Base-by-base conservation (phyloP, 1,140 invertebrate species). In the Aleiodes sp. region DNA sequence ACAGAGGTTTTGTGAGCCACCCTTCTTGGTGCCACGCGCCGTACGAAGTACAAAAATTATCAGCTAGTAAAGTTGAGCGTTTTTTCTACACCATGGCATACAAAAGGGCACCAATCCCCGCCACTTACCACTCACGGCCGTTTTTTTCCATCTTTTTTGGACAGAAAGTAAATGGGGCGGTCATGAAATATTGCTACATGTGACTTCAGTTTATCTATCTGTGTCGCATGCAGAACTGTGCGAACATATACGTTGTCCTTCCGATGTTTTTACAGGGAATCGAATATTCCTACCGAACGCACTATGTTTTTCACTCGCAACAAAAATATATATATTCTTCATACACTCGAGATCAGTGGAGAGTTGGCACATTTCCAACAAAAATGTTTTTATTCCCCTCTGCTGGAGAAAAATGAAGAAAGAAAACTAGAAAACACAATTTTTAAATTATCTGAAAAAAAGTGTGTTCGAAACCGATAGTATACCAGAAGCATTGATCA, bases 41-140 rank as follows among this genome's bases (percentile, higher is more conserved):
- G 26, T 39, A 26, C 43, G 46, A 71, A 66, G 52, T 77, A 75
- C 67, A 43, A 78, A 77, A 80, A 81, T 81, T 80, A 80, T 81
- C 74, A 70, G 74, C 70, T 73, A 72, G 72, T 73, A 68, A 72
- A 70, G 72, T 70, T 67, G 65, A 66, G 67, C 60, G 52, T 43
- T 75, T 75, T 75, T 66, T 69, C 65, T 33, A 14, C 9, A 14
- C 2, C 9, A 21, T 43, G 57, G 33, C 19, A 14, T 10, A 16
- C 7, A 10, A 10, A 10, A 10, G 31, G 31, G 16, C 2, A 6
- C 21, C 46, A 7, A 29, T 28, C 41, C n/a, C 21, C 19, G 35
- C 21, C 46, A 4, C 63, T 35, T 56, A 1, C 60, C 24, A 14
- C 10, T 26, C 14, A 16, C 10, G 26, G 24, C 26, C 28, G 29